phyloP scores from a whole-genome alignment of 2,113 vertebrate genomes.

The Fulmarus glacialis region DNA sequence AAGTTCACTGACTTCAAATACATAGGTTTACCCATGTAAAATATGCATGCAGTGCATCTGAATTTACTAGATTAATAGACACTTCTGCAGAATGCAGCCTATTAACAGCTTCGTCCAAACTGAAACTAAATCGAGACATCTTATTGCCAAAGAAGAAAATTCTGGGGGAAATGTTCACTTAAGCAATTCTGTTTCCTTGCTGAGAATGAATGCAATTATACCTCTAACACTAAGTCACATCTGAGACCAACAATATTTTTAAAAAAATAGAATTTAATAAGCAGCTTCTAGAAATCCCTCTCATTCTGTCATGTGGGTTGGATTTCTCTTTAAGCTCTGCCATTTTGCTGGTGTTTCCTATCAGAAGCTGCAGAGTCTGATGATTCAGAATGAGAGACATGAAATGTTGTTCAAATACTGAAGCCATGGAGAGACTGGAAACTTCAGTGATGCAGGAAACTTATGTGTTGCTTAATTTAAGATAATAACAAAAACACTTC shows the following conservation, averaged over 20 bases:
- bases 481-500: neutral
- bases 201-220: neutral
- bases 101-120: neutral
- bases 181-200: neutral
- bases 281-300: neutral
- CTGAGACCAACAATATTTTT: neutral
- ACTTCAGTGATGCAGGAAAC: neutral
- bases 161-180: neutral
- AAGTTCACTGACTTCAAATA: slow-evolving; percentile 15
- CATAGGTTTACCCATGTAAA: neutral
- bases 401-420: neutral
- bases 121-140: neutral
- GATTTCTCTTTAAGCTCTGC: neutral
- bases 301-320: neutral
- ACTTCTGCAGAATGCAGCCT: neutral
- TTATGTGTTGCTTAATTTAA: neutral
- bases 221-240: neutral
- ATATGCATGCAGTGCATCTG: neutral
- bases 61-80: neutral
- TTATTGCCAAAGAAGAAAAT: neutral
- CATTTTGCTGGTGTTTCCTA: neutral
- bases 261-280: neutral
- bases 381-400: neutral
- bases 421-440: neutral
- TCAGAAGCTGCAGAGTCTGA: neutral